Conservation (phyloP, 2,113 vertebrate species). For the Ranitomeya variabilis region DNA sequence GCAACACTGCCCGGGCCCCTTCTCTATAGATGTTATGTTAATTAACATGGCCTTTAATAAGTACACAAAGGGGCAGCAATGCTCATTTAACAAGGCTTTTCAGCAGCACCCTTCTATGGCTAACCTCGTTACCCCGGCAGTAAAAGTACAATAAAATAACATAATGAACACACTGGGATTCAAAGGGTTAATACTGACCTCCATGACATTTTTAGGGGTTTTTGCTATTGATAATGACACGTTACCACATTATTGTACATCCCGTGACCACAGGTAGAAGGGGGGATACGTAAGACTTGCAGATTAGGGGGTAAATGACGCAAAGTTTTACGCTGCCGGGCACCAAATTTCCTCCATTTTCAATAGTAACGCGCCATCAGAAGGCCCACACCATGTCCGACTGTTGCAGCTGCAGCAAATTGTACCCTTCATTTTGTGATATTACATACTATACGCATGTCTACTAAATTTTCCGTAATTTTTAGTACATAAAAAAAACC, state of each 20-base stretch:
- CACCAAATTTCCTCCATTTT: no score
- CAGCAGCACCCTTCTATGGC: background rate
- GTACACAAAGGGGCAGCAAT: background rate
- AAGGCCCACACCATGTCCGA: no score
- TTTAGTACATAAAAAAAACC: no score
- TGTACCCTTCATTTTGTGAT: no score
- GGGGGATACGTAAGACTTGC: background rate
- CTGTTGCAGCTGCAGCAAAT: no score
- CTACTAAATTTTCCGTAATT: no score
- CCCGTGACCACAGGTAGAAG: background rate
- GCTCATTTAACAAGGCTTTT: slow-evolving; percentile 14
- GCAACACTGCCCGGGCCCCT: background rate
- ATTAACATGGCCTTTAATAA: slow-evolving; percentile 18
- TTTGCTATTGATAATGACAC: no score
- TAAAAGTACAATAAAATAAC: background rate
- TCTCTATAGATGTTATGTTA: slow-evolving; percentile 36
- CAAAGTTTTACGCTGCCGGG: no score
- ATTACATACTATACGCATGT: no score
- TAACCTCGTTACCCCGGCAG: background rate
- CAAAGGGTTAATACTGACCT: background rate
- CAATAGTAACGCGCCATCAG: no score
- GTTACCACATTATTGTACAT: background rate
- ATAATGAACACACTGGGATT: background rate
- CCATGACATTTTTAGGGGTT: background rate
- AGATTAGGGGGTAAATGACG: no score